Evolutionary conservation across 2,797 vertebrate species (phyloP), one percentile per base, ranked within the genome.

Genomic region (Enteromius afrohamiltoni): DNA sequence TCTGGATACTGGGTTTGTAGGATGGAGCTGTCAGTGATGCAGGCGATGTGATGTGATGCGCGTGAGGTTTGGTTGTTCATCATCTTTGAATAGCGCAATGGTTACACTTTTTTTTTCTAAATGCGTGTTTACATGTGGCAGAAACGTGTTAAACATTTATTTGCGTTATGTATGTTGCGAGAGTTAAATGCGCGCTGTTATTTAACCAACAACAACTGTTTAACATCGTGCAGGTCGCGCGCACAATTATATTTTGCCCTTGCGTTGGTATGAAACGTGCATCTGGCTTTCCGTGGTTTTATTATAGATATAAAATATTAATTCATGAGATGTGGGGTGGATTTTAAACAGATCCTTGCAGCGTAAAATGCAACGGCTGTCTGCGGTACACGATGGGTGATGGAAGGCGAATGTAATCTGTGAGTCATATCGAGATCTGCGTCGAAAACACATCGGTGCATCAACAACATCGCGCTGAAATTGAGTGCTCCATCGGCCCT

Each of bases 11-110:
- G 70, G 84, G 78, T 81, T 77, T 84, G 68, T 49, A 77, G 81
- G 51, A 85, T 84, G 75, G 90, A 91, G 92, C 91, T 93, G 93
- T 93, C 92, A 93, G 90, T 83, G 89, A 89, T 90, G 85, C 79
- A 88, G 86, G 89, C 90, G 90, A 88, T 89, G 92, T 87, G 90
- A 83, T 49, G 53, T 47, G 75, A 85, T 86, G 82, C 86, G 86
- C 79, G 68, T n/a, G 42, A 60, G 37, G 67, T 67, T 73, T 49
- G 79, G 79, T 73, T 49, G 79, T 34, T 73, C 69, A 37, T 81
- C 53, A 71, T 71, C 68, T 47, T 37, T 26, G n/a, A 29, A 81
- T 31, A 81, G 58, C 55, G 68, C 55, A 81, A 17, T 45, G 55
- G 19, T 64, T 40, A 16, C 26, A 75, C 58, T 64, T 75, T 65